Evolutionary conservation across 2,888 invertebrate genomes (phyloP), one percentile per base, ranked within the genome.

Genomic region (Hyalella azteca): DNA sequence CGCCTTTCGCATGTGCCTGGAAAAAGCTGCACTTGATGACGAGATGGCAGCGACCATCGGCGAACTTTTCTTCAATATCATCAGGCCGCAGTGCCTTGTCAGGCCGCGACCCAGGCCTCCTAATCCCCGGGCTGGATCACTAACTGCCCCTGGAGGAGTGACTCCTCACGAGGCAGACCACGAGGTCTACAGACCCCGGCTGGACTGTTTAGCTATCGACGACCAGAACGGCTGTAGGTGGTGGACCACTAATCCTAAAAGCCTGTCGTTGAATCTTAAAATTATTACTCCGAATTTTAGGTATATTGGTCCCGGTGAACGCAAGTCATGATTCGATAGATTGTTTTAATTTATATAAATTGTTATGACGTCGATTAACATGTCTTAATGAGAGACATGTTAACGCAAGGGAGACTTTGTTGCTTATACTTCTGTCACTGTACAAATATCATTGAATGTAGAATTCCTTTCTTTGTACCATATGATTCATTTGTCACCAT

Each of bases 1-100:
- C 85, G 91, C 91, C 89, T 91, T 97, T 77, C 93, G 92, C 87
- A 90, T 92, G 32, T 97, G 96, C 88, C 90, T 97, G 82, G 94
- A 94, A 87, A 88, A 90, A 78, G 91, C 92, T 41, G 29, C 9
- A 2, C 22, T 2, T 19, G 29, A 45, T n/a, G 81, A 81, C 49
- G 40, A 80, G 13, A 48, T 80, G 76, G 81, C 81, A 7, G 39
- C 77, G 7, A 49, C 78, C 1, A 91, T 93, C 66, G 93, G 93
- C 0, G 88, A 90, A 40, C 92, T 93, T 0, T 94, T 93, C 88
- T 94, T 94, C 89, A 92, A 93, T 86, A 89, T 93, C 83, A 88
- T 93, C 54, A 91, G 91, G 0, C 92, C 92, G 0, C 91, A 92
- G 87, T 94, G 94, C 87, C 93, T 93, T 88, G 88, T 36, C 11